Evolutionary conservation across 1,140 invertebrate genomes (phyloP), one percentile per base, ranked within the genome.

Genomic region (Meteorus sp.): DNA sequence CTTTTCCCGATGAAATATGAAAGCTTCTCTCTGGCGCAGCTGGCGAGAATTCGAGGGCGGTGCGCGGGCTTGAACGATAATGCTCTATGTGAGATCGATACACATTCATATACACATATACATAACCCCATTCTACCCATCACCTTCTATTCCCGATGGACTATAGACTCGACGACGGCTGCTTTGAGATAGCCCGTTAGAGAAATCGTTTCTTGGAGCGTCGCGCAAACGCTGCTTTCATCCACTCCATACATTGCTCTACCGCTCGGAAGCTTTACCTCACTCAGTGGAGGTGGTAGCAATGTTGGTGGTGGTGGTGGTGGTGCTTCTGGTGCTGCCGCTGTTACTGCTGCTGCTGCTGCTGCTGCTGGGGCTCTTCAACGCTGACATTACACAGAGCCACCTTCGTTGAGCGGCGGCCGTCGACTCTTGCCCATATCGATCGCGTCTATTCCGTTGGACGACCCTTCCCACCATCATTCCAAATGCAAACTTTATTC

Each of bases 1-100:
- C 63, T 65, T 67, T 62, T 67, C 63, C 44, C 43, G 61, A 68
- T 71, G 62, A 68, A 69, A 69, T 68, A 71, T 71, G 60, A 67
- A 71, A 65, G 63, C 60, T 66, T 48, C 61, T 66, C 64, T 68
- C 65, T 60, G 56, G 53, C 57, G 57, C 53, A 64, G 66, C 64
- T 62, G 64, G 47, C 59, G 54, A 23, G 61, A 62, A 63, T 68
- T 70, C 68, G 60, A 67, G 69, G 66, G 61, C 63, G 63, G 59
- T 57, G 53, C 56, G 59, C 57, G 55, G 52, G 41, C 19, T 45
- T 35, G 15, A 17, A n/a, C 39, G 39, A 43, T 43, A 15, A 43
- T 43, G 39, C 19, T 43, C 15, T 17, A 43, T 43, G 9, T 43
- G 39, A 43, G 9, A 43, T 29, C 27, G 27, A 29, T 29, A 29